Evolutionary conservation across 2,888 invertebrate genomes (phyloP), one percentile per base, ranked within the genome.

Genomic region (Polylopha cassiicola): DNA sequence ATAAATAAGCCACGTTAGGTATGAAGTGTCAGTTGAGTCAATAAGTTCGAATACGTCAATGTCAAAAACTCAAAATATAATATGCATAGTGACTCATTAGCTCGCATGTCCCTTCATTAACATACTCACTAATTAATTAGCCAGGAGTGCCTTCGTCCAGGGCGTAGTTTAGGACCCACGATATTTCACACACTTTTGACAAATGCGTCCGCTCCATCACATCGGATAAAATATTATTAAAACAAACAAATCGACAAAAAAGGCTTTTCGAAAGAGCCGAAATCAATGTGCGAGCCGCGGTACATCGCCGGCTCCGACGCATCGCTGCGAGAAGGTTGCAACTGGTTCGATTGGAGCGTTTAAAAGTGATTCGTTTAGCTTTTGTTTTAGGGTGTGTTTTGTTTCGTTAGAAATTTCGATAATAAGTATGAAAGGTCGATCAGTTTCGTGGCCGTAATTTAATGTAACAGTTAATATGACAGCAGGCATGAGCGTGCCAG

Each of bases 401-500:
- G 4, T 47, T 4, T 42, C 64, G 60, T n/a, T 4, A 7, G 8
- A 1, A 2, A 28, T 37, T 41, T 46, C 61, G 70, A 65, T 71
- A 73, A 73, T 80, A 77, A 70, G 75, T 68, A 63, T 55, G 66
- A 69, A 65, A 69, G 67, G 64, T 74, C 65, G 73, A 72, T 72
- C 70, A 62, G 72, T 75, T 80, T 65, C 55, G 73, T 65, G 73
- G 74, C 68, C 69, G 82, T 85, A 85, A 85, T 85, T 85, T 85
- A 85, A 85, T 80, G 84, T 84, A 80, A 82, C 82, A 85, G 84
- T 82, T 85, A 84, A 84, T 85, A 82, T 84, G 85, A 85, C 85
- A 85, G 85, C 80, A 59, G 70, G 77, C 80, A 73, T 79, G 84
- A 79, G 79, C 72, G 59, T 72, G 76, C 80, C 84, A 84, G 84